Percentiles rank a stretch among this genome's conserved stretches.
phyloP scores from a whole-genome alignment of 1,140 invertebrate species.

The Batillaria attramentaria region DNA sequence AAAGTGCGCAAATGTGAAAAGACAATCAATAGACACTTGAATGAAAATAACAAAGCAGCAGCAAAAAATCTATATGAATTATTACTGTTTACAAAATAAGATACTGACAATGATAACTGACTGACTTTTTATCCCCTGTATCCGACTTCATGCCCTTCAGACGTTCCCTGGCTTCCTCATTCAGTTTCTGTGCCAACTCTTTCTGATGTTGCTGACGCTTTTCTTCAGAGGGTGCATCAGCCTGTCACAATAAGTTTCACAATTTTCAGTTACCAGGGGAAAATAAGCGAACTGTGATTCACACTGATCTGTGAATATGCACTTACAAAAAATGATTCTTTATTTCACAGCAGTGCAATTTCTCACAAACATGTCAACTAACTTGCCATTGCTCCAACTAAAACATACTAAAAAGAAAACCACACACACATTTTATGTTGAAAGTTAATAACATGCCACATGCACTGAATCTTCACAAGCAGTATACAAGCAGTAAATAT shows the following conservation, averaged over 20 bases:
- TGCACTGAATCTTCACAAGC: too few species aligned
- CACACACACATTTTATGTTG: too few species aligned
- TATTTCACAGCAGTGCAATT: too few species aligned
- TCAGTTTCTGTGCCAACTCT: slow-evolving; percentile 91
- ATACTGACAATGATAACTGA: too few species aligned
- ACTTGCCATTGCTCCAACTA: neutral
- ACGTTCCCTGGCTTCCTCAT: slow-evolving; percentile 92
- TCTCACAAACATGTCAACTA: too few species aligned
- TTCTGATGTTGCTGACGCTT: slow-evolving; percentile 97
- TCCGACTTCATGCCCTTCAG: slow-evolving; percentile 86
- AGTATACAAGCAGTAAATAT: neutral
- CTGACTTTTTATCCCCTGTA: slow-evolving; percentile 89
- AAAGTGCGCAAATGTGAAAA: too few species aligned
- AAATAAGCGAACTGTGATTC: neutral
- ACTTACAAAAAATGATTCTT: slow-evolving; percentile 7
- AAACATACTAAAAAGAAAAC: neutral
- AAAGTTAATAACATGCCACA: too few species aligned
- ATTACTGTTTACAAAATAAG: too few species aligned
- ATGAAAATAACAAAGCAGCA: too few species aligned
- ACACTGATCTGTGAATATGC: neutral
- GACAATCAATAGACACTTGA: too few species aligned
- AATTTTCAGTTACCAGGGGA: slow-evolving; percentile 2
- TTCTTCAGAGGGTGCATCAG: slow-evolving; percentile 96
- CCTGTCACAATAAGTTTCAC: slow-evolving; percentile 64
- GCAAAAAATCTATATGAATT: too few species aligned